phyloP scores from a whole-genome alignment of 2,797 vertebrate genomes.

The Bucorvus abyssinicus region DNA sequence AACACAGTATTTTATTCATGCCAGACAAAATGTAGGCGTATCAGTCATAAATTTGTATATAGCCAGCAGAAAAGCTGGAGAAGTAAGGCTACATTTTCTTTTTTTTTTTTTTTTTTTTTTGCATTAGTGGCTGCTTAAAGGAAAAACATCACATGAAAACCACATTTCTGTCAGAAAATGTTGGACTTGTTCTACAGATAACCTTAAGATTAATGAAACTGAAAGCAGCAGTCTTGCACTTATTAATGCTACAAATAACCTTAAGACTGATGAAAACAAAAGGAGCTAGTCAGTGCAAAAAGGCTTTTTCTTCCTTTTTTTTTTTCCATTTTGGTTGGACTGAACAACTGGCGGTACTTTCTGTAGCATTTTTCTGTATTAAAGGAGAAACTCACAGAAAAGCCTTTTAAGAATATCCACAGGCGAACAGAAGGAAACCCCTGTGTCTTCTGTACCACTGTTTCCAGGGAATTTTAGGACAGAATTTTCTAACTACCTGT shows the following conservation, averaged over 20 bases:
- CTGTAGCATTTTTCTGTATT: neutral
- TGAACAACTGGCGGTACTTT: neutral
- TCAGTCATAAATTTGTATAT: neutral
- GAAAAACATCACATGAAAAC: neutral
- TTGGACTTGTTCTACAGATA: neutral
- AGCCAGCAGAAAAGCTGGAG: neutral
- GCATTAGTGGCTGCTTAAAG: neutral
- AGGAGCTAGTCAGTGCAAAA: neutral
- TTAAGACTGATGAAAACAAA: neutral
- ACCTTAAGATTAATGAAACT: neutral
- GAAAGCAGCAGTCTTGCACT: neutral
- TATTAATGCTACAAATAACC: neutral
- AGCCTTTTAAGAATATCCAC: constrained; percentile 17
- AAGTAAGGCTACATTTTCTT: neutral
- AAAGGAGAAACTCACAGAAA: neutral
- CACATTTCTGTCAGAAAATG: neutral
- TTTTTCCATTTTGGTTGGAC: neutral
- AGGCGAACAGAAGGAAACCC: constrained; percentile 1
- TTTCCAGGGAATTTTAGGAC: neutral
- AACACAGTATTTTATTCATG: neutral
- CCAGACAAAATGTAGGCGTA: neutral
- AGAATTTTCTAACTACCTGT: neutral
- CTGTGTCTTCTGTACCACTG: neutral
- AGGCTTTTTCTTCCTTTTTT: neutral
- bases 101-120: neutral